Conservation (phyloP, 2,113 vertebrate species). For the Perca fluviatilis region DNA sequence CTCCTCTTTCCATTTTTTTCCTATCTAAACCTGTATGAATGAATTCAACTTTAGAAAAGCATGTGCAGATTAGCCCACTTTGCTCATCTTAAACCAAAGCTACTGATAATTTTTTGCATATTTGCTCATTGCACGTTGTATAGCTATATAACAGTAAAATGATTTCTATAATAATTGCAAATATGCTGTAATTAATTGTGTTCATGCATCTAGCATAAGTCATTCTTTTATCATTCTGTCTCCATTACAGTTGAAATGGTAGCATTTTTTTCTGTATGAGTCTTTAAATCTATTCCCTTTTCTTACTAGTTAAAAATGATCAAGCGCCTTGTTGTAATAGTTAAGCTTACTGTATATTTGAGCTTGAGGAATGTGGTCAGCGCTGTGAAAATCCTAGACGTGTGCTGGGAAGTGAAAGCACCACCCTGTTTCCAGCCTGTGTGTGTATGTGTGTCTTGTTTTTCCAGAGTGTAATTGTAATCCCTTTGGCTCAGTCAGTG, state of each 20-base stretch:
- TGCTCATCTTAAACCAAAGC: slow-evolving; percentile 49
- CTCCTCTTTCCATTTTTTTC: slow-evolving; percentile 34
- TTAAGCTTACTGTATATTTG: slow-evolving; percentile 18
- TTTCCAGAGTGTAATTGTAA: slow-evolving; percentile 99
- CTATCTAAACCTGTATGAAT: slow-evolving; percentile 45
- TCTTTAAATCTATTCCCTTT: slow-evolving; percentile 32
- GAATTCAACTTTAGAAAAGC: slow-evolving; percentile 51
- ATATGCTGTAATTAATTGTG: slow-evolving; percentile 44
- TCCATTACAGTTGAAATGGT: slow-evolving; percentile 79
- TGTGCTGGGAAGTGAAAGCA: slow-evolving; percentile 68
- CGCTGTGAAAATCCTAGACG: slow-evolving; percentile 40
- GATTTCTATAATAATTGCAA: slow-evolving; percentile 21
- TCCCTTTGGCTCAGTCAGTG: slow-evolving; percentile 96
- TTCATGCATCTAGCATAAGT: slow-evolving; percentile 50
- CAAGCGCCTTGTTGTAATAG: slow-evolving; percentile 5
- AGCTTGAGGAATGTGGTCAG: slow-evolving; percentile 39
- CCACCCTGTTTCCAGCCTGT: slow-evolving; percentile 85
- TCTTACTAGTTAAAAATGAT: slow-evolving; percentile 3
- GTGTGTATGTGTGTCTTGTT: slow-evolving; percentile 93
- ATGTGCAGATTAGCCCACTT: slow-evolving; percentile 62
- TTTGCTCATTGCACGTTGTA: slow-evolving; percentile 67
- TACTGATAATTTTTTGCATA: slow-evolving; percentile 64
- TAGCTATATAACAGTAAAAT: slow-evolving; percentile 11
- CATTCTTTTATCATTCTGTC: slow-evolving; percentile 70
- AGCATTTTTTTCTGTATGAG: slow-evolving; percentile 69